phyloP scores from a whole-genome alignment of 2,888 invertebrate genomes.

The Priocnemis perturbator region DNA sequence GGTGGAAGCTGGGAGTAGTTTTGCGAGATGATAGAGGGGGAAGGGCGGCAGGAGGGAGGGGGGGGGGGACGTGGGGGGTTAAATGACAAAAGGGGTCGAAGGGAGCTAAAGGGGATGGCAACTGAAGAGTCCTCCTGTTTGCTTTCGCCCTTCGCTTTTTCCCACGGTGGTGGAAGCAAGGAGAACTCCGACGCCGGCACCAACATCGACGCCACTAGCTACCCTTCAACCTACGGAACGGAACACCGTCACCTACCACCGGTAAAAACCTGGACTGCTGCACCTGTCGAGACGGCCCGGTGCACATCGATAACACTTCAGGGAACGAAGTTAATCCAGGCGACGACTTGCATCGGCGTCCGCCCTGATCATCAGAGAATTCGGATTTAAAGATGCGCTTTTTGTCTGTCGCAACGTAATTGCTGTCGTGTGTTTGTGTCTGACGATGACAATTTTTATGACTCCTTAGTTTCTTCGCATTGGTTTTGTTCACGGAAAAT shows the following conservation, averaged over 20 bases:
- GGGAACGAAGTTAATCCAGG: conserved; percentile 47
- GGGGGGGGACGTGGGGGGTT: conserved; percentile 17
- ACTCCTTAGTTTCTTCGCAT: no score
- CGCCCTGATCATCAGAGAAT: conserved; percentile 21
- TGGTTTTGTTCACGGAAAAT: no score
- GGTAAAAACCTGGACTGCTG: conserved; percentile 33
- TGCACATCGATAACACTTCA: conserved; percentile 49
- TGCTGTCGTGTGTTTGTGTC: neutral
- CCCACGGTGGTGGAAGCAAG: conserved; percentile 45
- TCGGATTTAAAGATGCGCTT: conserved; percentile 36
- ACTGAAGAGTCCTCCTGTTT: conserved; percentile 41
- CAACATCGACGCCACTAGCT: conserved; percentile 27
- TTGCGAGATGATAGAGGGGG: conserved; percentile 1
- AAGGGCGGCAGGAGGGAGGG: neutral
- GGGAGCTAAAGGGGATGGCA: conserved; percentile 26
- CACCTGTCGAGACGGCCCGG: conserved; percentile 38
- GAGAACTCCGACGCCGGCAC: conserved; percentile 45
- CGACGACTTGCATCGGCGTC: conserved; percentile 31
- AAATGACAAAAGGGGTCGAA: neutral
- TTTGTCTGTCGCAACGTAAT: neutral
- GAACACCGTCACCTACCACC: neutral
- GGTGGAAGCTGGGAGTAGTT: neutral
- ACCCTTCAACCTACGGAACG: neutral
- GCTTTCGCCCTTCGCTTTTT: conserved; percentile 53
- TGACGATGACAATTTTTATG: no score